phyloP scores from a whole-genome alignment of 2,888 invertebrate species.

The Trichopria drosophilae region DNA sequence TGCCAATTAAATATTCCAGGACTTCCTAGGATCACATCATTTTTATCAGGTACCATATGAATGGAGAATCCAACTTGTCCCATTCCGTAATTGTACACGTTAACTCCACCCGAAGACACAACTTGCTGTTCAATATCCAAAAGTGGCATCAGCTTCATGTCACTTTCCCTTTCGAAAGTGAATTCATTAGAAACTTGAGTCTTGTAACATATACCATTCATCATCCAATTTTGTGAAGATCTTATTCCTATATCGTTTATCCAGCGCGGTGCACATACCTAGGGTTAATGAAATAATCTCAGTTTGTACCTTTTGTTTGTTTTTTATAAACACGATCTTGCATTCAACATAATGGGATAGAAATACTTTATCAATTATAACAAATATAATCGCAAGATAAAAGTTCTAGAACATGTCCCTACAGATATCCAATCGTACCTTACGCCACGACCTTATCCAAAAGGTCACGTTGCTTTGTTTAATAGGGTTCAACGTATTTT shows the following conservation, averaged over 20 bases:
- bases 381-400: too few relatives aligned
- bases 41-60: constrained; percentile 31
- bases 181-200: constrained; percentile 7
- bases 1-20: constrained; percentile 52
- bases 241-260: constrained; percentile 34
- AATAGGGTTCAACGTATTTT: too few relatives aligned
- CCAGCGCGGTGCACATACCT: constrained; percentile 59
- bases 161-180: constrained; percentile 30
- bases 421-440: too few relatives aligned
- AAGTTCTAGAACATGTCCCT: too few relatives aligned
- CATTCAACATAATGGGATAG: too few relatives aligned
- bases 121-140: neutral
- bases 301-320: too few relatives aligned
- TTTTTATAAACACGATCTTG: too few relatives aligned
- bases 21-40: constrained; percentile 46
- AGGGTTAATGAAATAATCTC: too few relatives aligned
- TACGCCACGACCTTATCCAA: too few relatives aligned
- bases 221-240: constrained; percentile 30
- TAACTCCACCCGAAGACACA: constrained; percentile 11
- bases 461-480: too few relatives aligned
- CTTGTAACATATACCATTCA: constrained; percentile 51
- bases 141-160: constrained; percentile 6
- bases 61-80: constrained; percentile 46
- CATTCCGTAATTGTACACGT: constrained; percentile 40
- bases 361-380: too few relatives aligned